phyloP scores from a whole-genome alignment of 2,113 vertebrate genomes.

The Herpailurus yagouaroundi region DNA sequence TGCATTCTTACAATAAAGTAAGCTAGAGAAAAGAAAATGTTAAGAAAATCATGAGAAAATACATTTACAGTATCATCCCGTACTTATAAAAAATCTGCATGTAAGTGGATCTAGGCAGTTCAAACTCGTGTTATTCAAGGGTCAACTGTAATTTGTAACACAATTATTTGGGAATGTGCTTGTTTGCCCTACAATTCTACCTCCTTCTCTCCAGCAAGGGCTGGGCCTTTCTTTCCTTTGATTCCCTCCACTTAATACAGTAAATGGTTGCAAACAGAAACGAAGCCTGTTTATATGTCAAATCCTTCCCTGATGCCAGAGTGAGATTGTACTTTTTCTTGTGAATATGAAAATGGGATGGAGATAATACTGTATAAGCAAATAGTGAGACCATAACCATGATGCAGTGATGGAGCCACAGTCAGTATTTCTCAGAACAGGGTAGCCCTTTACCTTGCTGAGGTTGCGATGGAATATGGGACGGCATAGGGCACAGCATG shows the following conservation, averaged over 20 bases:
- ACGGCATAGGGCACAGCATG: accelerated
- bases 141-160: neutral
- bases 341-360: neutral
- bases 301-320: neutral
- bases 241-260: neutral
- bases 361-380: neutral
- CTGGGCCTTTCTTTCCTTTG: neutral
- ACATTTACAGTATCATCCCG: neutral
- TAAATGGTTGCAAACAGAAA: neutral
- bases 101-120: neutral
- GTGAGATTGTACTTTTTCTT: neutral
- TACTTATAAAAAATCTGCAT: neutral
- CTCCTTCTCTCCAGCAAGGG: neutral
- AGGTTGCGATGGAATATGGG: neutral
- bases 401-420: accelerated
- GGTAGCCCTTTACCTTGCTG: neutral
- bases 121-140: neutral
- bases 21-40: neutral
- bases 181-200: neutral
- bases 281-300: neutral
- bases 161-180: neutral
- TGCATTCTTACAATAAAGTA: neutral
- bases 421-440: accelerated
- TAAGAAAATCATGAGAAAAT: neutral
- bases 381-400: neutral